A percentile compares a stretch with the other conserved stretches of the same genome.
These are phyloP conservation scores for Melieria omissa DNA, from an alignment of 2,888 invertebrate genomes.

Conservation along the genomic window DNA sequence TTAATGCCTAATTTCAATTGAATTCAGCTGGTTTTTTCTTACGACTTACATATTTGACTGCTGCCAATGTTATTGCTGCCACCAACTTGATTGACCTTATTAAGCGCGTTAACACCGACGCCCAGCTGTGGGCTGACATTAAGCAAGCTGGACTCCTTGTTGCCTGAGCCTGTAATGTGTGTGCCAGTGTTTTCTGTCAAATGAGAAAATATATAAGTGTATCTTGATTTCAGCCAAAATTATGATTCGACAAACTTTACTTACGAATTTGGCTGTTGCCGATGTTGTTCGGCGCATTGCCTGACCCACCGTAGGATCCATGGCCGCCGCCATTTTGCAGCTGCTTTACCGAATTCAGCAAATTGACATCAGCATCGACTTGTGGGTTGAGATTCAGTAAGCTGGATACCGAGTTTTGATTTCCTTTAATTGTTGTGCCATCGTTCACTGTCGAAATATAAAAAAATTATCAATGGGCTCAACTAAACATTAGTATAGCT, in stretches of 20 bases:
- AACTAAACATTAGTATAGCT: not conserved
- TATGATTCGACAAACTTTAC: not conserved
- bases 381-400: conserved; percentile 14
- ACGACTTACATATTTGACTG: not conserved
- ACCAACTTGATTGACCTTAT: conserved; percentile 41
- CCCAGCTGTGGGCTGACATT: conserved; percentile 42
- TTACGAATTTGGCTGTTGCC: conserved; percentile 4
- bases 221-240: too few relatives aligned
- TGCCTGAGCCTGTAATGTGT: conserved; percentile 40
- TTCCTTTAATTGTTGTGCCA: conserved; percentile 14
- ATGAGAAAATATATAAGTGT: not conserved
- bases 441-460: not conserved
- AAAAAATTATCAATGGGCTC: too few relatives aligned
- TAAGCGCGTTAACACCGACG: conserved; percentile 31
- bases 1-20: not conserved
- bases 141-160: conserved; percentile 40
- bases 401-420: not conserved
- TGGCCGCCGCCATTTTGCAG: too few relatives aligned
- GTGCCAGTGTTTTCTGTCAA: conserved; percentile 27
- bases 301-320: not conserved
- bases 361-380: conserved; percentile 16
- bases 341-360: conserved; percentile 7
- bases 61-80: not conserved
- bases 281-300: not conserved
- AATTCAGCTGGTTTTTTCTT: not conserved